Conservation (phyloP, 2,888 invertebrate species). For the Apoda limacodes region DNA sequence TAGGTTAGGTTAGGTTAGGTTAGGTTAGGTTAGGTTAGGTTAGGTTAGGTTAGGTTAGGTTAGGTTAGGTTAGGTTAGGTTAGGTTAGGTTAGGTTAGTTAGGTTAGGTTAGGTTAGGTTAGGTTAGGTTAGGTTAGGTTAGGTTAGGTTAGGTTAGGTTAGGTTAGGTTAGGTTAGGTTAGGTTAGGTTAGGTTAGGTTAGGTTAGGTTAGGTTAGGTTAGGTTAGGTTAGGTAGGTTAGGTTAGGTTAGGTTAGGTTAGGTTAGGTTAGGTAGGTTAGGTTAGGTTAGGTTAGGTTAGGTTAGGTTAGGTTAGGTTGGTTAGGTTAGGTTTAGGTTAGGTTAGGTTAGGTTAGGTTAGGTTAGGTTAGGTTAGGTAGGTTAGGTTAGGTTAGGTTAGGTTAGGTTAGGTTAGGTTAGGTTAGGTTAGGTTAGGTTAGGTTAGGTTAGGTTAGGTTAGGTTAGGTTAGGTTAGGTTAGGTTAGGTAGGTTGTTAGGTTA, state of each 20-base stretch:
- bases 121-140: conserved; percentile 17
- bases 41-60: conserved; percentile 3
- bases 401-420: conserved; percentile 13
- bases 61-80: conserved; percentile 16
- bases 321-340: no score
- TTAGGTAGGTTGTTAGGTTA: no score
- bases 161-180: conserved; percentile 20
- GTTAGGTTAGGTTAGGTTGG: conserved; percentile 18
- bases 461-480: conserved; percentile 12
- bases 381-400: conserved; percentile 16
- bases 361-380: conserved; percentile 16
- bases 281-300: conserved; percentile 15
- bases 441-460: conserved; percentile 12
- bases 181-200: conserved; percentile 19
- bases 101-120: conserved; percentile 17
- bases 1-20: conserved; percentile 6
- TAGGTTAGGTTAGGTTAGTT: conserved; percentile 16
- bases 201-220: conserved; percentile 18
- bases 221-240: conserved; percentile 18
- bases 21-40: conserved; percentile 3
- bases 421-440: conserved; percentile 12
- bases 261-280: no score
- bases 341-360: conserved; percentile 15
- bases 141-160: conserved; percentile 18
- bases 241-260: no score